These are phyloP conservation scores for Sesamia nonagrioides DNA, from an alignment of 1,140 invertebrate species.

Conservation along the genomic window DNA sequence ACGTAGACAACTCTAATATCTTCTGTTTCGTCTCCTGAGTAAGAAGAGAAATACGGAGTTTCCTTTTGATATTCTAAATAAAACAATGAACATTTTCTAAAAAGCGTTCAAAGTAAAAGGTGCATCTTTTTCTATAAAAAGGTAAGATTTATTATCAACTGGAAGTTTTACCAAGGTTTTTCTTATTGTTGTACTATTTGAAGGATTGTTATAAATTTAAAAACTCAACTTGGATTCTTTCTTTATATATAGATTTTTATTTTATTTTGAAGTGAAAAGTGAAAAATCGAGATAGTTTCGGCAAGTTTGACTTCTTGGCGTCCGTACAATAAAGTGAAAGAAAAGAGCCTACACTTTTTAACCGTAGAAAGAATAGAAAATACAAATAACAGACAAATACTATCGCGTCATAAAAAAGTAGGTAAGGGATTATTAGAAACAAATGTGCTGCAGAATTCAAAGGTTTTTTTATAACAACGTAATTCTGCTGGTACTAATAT, in stretches of 20 bases:
- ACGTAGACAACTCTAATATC: neutral
- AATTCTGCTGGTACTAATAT: neutral
- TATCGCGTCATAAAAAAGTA: too few relatives aligned
- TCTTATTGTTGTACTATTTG: conserved; percentile 4
- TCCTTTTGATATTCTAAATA: neutral
- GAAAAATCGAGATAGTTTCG: too few relatives aligned
- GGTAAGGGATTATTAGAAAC: too few relatives aligned
- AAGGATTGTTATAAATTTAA: conserved; percentile 8
- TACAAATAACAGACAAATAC: too few relatives aligned
- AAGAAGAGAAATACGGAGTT: neutral
- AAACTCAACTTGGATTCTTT: neutral
- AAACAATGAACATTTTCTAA: conserved; percentile 4
- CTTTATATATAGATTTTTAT: too few relatives aligned
- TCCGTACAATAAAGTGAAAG: too few relatives aligned
- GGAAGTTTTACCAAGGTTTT: conserved; percentile 2
- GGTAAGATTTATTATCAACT: conserved; percentile 16
- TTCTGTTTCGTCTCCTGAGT: neutral
- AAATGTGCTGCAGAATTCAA: neutral
- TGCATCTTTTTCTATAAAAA: conserved; percentile 17
- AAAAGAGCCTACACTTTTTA: too few relatives aligned
- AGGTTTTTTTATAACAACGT: neutral
- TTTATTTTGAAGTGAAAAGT: too few relatives aligned
- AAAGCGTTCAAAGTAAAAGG: conserved; percentile 26
- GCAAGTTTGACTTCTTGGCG: too few relatives aligned
- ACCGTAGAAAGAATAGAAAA: too few relatives aligned